Percentiles rank a stretch among this genome's conserved stretches.
Evolutionary conservation across 1,140 invertebrate genomes (phyloP).

Genomic region (Pseudomyrmex cubaensis): DNA sequence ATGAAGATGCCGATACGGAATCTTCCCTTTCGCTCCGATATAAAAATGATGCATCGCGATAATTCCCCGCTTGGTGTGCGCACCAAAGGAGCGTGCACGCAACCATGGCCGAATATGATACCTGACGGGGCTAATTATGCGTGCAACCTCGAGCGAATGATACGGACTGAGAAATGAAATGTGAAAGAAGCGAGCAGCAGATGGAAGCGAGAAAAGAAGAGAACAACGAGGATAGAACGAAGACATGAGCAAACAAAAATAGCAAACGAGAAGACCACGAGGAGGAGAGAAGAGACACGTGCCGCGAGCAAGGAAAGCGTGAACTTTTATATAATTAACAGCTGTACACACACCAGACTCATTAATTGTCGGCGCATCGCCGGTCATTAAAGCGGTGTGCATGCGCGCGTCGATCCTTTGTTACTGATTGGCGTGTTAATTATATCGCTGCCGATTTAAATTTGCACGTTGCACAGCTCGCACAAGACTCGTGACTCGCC

Average conservation of each 20-base stretch:
- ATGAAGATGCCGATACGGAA: constrained; percentile 23
- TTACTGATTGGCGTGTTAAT: constrained; percentile 74
- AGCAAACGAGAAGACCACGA: neutral
- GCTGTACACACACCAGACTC: constrained; percentile 74
- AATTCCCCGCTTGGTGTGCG: constrained; percentile 48
- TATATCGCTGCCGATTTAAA: constrained; percentile 69
- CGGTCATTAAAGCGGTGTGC: constrained; percentile 62
- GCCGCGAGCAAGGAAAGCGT: constrained; percentile 78
- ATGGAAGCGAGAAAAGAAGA: neutral
- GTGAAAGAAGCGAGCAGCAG: constrained; percentile 53
- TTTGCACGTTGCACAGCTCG: neutral
- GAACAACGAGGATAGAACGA: constrained; percentile 12
- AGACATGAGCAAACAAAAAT: neutral
- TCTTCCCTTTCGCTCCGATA: constrained; percentile 63
- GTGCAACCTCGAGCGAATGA: constrained; percentile 48
- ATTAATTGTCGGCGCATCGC: constrained; percentile 73
- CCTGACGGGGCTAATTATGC: constrained; percentile 64
- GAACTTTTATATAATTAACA: constrained; percentile 79
- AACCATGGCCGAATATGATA: constrained; percentile 63
- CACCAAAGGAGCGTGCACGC: constrained; percentile 55
- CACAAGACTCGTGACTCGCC: constrained; percentile 41
- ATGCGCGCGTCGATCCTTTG: constrained; percentile 62
- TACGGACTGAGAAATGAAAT: constrained; percentile 25
- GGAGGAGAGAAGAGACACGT: constrained; percentile 62
- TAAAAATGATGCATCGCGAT: constrained; percentile 63